These are phyloP conservation scores for Coregonus clupeaformis DNA, from an alignment of 2,113 vertebrate species.

Conservation along the genomic window DNA sequence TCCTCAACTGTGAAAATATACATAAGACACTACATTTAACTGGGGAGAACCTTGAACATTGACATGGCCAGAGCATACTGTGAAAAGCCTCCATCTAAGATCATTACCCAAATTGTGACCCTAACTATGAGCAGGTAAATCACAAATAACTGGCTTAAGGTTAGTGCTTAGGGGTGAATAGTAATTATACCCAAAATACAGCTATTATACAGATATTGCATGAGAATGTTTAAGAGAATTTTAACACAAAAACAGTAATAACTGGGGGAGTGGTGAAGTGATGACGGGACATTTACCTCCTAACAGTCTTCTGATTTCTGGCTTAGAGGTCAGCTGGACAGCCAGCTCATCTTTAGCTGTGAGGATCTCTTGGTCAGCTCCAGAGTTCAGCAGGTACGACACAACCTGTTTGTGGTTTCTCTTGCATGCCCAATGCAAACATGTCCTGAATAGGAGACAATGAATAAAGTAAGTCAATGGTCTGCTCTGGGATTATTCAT, in stretches of 20 bases:
- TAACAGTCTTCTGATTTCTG: conserved; percentile 87
- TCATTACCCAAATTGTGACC: too few relatives aligned
- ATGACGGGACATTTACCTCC: conserved; percentile 78
- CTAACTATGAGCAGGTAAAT: too few relatives aligned
- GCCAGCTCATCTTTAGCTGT: conserved; percentile 91
- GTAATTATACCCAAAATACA: not conserved
- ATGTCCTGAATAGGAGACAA: conserved; percentile 79
- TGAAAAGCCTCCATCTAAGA: not conserved
- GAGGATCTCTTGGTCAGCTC: conserved; percentile 90
- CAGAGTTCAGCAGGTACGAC: conserved; percentile 84
- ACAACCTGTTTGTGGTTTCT: conserved; percentile 90
- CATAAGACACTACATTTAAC: not conserved
- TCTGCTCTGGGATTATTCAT: not conserved
- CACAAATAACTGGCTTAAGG: too few relatives aligned
- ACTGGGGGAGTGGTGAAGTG: not conserved
- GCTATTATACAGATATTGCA: too few relatives aligned
- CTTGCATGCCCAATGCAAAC: conserved; percentile 97
- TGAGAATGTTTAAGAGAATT: too few relatives aligned
- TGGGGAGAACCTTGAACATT: too few relatives aligned
- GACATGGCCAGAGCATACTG: too few relatives aligned
- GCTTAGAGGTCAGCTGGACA: conserved; percentile 86
- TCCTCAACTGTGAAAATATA: conserved; percentile 80
- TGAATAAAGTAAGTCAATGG: not conserved
- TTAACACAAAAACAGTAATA: not conserved
- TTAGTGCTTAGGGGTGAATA: not conserved